Evolutionary conservation across 2,797 vertebrate species (phyloP), one percentile per base, ranked within the genome.

Genomic region (Helicolenus hilgendorfi): DNA sequence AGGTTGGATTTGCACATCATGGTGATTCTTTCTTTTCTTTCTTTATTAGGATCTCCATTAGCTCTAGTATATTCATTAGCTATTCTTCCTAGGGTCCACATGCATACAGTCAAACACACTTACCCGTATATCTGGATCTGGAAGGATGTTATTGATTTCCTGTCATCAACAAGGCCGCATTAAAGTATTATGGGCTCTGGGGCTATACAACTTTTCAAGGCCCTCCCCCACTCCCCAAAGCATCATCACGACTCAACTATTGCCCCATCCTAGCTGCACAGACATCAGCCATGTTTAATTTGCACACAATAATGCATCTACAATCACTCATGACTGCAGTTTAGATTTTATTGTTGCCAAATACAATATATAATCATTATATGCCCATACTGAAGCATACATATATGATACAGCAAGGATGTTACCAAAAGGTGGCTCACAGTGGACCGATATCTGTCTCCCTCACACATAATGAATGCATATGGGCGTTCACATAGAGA

Each of bases 381-480:
- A n/a, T 22, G n/a, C 10, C 4, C 11, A 6, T 22, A 56, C 4
- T 58, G 56, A 58, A 26, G 56, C 11, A 13, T 24, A 26, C 55
- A 26, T 58, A 58, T 58, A 58, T 60, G 49, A 55, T 55, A 0
- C 49, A 55, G 49, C 4, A n/a, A 1, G 10, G 0, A 49, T 49
- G 7, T 49, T 49, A 49, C 41, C 15, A 0, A 45, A 49, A 49
- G 41, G 7, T 18, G 49, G 4, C 49, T 55, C 4, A 55, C 0
- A 22, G 49, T 55, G 0, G 2, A 0, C 49, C 20, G 4, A 55
- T 22, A n/a, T 22, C 49, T 10, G n/a, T 55, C 49, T n/a, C 20
- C 0, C 20, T 55, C 20, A 10, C 4, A n/a, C 20, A 53, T 53
- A 53, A 53, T 55, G n/a, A 10, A 22, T 55, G 49, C 49, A 55